These are phyloP conservation scores for Plectropomus leopardus DNA, from an alignment of 2,113 vertebrate genomes.

Conservation along the genomic window DNA sequence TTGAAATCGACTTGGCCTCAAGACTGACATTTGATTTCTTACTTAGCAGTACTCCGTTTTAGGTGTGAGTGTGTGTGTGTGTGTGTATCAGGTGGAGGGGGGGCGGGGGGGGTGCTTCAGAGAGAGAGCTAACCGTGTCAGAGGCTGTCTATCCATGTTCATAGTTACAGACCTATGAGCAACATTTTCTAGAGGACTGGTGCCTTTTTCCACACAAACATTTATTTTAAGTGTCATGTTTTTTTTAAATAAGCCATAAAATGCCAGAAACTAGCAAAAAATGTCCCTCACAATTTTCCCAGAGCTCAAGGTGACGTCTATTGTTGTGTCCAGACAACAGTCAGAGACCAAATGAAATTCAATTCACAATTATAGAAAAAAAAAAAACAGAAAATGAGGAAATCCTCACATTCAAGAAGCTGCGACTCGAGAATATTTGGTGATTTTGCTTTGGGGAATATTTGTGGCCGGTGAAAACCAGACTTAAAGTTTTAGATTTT, in stretches of 20 bases:
- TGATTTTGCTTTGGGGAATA: not conserved
- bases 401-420: not conserved
- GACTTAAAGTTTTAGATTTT: not conserved
- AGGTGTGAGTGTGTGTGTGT: not conserved
- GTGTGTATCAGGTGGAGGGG: not conserved
- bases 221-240: not conserved
- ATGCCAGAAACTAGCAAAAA: not conserved
- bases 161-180: not conserved
- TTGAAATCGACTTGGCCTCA: slow-evolving; percentile 61
- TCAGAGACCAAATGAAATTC: not conserved
- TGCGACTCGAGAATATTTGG: not conserved
- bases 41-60: slow-evolving; percentile 14
- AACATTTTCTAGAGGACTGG: not conserved
- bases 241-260: not conserved
- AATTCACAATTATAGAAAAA: not conserved
- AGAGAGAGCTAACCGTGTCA: not conserved
- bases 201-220: not conserved
- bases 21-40: slow-evolving; percentile 60
- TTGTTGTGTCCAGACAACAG: not conserved
- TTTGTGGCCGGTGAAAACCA: not conserved
- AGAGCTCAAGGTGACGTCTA: not conserved
- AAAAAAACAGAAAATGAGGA: not conserved
- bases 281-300: no score
- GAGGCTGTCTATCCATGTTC: not conserved
- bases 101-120: not conserved